Evolutionary conservation across 2,888 invertebrate species (phyloP).

Genomic region (Tyria jacobaeae): DNA sequence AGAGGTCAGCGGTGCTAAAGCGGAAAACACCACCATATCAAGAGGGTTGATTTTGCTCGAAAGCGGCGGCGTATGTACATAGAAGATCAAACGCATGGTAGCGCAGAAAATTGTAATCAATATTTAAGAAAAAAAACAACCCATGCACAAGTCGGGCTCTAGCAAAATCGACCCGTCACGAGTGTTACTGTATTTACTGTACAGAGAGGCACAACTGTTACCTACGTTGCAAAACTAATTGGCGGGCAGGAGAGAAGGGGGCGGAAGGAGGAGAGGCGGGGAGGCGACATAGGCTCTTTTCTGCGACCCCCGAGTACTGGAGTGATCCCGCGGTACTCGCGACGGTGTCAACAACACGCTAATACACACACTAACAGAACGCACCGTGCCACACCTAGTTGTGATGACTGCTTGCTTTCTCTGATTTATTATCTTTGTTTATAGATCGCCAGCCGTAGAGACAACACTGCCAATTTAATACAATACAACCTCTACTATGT

Average conservation of each 20-base stretch:
- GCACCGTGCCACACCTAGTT: constrained; percentile 83
- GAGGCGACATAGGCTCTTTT: constrained; percentile 73
- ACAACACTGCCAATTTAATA: constrained; percentile 64
- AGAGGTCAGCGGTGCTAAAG: constrained; percentile 58
- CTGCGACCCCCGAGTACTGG: constrained; percentile 75
- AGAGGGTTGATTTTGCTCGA: constrained; percentile 84
- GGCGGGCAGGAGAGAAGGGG: constrained; percentile 42
- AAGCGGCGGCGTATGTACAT: constrained; percentile 63
- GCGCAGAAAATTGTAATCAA: constrained; percentile 40
- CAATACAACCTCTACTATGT: constrained; percentile 20
- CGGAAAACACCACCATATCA: constrained; percentile 79
- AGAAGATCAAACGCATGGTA: constrained; percentile 32
- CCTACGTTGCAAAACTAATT: constrained; percentile 65
- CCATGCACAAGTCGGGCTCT: constrained; percentile 80
- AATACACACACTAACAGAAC: constrained; percentile 68
- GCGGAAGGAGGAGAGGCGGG: constrained; percentile 41
- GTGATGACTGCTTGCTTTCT: constrained; percentile 82
- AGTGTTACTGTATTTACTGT: constrained; percentile 57
- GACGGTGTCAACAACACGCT: constrained; percentile 32
- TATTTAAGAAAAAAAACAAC: constrained; percentile 52
- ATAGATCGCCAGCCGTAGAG: constrained; percentile 58
- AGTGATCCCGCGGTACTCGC: constrained; percentile 16
- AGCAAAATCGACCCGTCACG: constrained; percentile 70
- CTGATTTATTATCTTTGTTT: constrained; percentile 71
- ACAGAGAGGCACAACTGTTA: constrained; percentile 58